Percentiles rank a stretch among this genome's conserved stretches.
Evolutionary conservation across 2,797 vertebrate genomes (phyloP).

Genomic region (Enteromius radiatus): DNA sequence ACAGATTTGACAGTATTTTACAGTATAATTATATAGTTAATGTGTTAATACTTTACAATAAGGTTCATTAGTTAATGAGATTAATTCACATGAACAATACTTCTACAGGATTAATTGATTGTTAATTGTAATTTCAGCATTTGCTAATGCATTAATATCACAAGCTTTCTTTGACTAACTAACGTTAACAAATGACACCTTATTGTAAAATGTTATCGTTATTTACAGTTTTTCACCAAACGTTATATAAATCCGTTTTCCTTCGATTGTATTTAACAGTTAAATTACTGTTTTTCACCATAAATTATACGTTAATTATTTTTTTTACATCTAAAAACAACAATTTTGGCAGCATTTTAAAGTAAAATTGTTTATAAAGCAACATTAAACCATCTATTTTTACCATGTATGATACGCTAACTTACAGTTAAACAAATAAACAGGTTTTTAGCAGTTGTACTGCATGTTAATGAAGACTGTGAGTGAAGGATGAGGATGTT

Average conservation of each 20-base stretch:
- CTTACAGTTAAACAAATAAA: neutral
- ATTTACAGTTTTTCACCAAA: neutral
- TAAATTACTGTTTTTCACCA: neutral
- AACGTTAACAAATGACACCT: no score
- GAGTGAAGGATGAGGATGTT: slow-evolving; percentile 8
- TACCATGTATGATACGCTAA: neutral
- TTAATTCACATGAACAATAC: no score
- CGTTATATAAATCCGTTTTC: neutral
- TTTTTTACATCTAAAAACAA: neutral
- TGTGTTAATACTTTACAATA: no score
- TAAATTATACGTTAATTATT: neutral
- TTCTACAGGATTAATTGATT: no score
- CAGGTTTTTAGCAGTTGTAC: neutral
- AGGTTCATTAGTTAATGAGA: no score
- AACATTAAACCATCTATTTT: neutral
- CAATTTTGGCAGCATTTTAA: neutral
- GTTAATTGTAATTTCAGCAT: no score
- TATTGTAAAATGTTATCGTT: no score
- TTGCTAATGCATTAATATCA: no score
- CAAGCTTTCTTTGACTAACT: no score
- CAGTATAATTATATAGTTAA: neutral
- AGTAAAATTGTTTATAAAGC: neutral
- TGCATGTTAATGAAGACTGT: neutral
- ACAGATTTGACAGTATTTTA: neutral
- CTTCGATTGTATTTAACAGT: neutral